Percentiles rank a stretch among this genome's conserved stretches.
phyloP scores from a whole-genome alignment of 1,140 invertebrate genomes.

The Rhyacophila brunnea region DNA sequence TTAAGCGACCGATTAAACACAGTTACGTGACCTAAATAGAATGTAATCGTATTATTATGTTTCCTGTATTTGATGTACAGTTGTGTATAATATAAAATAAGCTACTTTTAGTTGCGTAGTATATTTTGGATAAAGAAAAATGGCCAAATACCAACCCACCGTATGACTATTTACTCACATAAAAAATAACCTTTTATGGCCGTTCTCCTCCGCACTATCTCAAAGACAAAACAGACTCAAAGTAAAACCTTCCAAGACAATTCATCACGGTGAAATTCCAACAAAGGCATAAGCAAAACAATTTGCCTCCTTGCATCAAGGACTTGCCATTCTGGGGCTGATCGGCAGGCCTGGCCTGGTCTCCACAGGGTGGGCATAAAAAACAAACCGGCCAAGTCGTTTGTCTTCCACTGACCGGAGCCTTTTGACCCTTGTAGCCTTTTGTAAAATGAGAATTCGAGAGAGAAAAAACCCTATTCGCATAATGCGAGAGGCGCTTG shows the following conservation, averaged over 20 bases:
- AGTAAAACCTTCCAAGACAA: not conserved
- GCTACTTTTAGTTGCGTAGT: no score
- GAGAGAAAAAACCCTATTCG: constrained; percentile 14
- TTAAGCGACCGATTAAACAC: no score
- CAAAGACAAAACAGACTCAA: no score
- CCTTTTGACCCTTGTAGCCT: constrained; percentile 22
- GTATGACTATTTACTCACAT: no score
- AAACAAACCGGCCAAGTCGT: constrained; percentile 21
- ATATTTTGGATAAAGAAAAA: no score
- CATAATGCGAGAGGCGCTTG: constrained; percentile 7
- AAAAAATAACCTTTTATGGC: no score
- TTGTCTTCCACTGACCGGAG: constrained; percentile 25
- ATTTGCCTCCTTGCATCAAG: not conserved
- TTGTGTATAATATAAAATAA: no score
- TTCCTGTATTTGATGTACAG: no score
- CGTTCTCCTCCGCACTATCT: no score
- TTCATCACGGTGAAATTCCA: not conserved
- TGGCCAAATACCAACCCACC: no score
- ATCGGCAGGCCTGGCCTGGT: not conserved
- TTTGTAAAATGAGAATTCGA: constrained; percentile 16
- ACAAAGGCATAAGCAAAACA: not conserved
- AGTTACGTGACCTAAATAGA: no score
- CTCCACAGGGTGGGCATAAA: constrained; percentile 2
- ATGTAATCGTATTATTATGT: no score
- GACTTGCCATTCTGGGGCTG: not conserved